phyloP scores from a whole-genome alignment of 2,888 invertebrate species.

The Dorcus parallelipipedus region DNA sequence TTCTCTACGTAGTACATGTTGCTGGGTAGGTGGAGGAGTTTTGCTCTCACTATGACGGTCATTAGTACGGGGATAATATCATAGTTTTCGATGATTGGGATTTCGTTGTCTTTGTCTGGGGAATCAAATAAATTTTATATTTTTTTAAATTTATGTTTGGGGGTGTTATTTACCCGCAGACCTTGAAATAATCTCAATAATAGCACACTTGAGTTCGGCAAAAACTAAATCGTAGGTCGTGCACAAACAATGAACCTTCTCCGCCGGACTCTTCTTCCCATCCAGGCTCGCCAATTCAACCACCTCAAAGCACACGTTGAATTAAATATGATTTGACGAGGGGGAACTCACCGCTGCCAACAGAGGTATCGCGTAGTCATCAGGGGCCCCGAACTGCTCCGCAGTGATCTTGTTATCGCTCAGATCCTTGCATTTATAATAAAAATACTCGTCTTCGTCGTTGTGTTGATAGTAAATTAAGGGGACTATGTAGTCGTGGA shows the following conservation, averaged over 20 bases:
- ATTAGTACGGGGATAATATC: conserved; percentile 47
- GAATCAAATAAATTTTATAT: background rate
- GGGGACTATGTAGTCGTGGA: conserved; percentile 43
- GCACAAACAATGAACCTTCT: conserved; percentile 49
- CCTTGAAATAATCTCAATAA: conserved; percentile 44
- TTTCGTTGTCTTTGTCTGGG: conserved; percentile 35
- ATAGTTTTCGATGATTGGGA: conserved; percentile 40
- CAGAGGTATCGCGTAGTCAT: conserved; percentile 44
- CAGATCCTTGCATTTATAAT: conserved; percentile 41
- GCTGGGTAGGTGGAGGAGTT: conserved; percentile 46
- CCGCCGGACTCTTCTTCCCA: conserved; percentile 44
- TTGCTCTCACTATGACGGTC: conserved; percentile 47
- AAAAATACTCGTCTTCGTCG: conserved; percentile 40
- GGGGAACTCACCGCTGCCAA: conserved; percentile 44
- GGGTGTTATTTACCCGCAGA: conserved; percentile 32
- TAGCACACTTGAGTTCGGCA: conserved; percentile 49
- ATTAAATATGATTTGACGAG: background rate
- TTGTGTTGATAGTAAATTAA: conserved; percentile 36
- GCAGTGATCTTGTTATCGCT: conserved; percentile 41
- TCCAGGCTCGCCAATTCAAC: conserved; percentile 50
- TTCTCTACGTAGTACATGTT: conserved; percentile 48
- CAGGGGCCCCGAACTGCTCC: conserved; percentile 46
- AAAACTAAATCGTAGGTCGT: conserved; percentile 48
- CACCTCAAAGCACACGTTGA: conserved; percentile 33
- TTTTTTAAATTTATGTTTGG: no score